Evolutionary conservation across 2,113 vertebrate species (phyloP), one percentile per base, ranked within the genome.

Genomic region (Oreochromis niloticus): DNA sequence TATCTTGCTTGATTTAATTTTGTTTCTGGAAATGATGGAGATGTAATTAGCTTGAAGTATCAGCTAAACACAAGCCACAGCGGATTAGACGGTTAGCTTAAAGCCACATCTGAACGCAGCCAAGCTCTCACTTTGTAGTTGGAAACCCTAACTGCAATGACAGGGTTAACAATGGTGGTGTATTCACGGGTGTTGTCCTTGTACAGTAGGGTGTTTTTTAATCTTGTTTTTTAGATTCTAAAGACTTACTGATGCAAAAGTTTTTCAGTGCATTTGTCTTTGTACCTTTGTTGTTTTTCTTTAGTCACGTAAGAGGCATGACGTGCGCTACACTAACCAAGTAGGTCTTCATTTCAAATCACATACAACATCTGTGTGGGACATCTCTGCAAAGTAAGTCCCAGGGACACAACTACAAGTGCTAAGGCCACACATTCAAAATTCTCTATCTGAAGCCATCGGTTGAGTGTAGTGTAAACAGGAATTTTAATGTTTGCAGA

Each of bases 1-100:
- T 78, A 50, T 52, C 73, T 78, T 12, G 11, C 27, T 78, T 78
- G 46, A 78, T 32, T 52, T 78, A 32, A 52, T 78, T 78, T n/a
- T 32, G 73, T 32, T 78, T 78, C 27, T 78, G 17, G 16, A 78
- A 78, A 50, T 50, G 46, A 78, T 50, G 46, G 46, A 32, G 17
- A 50, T 78, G 27, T 32, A 50, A 50, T 78, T 52, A n/a, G 27
- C 30, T 32, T 32, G 46, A 32, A 78, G 3, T 78, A 78, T 32
- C 16, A 78, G 27, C 43, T 78, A 78, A 78, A 6, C 46, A 78
- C 46, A 78, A 78, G 46, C 24, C 27, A 52, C 1, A 52, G 10
- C 7, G 27, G 73, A 50, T 78, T 78, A 50, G 27, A 50, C 16
- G 50, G 16, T 30, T 50, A 50, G 14, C 71, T 43, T 13, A 32